These are phyloP conservation scores for Napeogenes inachia DNA, from an alignment of 2,888 invertebrate genomes.

Conservation along the genomic window DNA sequence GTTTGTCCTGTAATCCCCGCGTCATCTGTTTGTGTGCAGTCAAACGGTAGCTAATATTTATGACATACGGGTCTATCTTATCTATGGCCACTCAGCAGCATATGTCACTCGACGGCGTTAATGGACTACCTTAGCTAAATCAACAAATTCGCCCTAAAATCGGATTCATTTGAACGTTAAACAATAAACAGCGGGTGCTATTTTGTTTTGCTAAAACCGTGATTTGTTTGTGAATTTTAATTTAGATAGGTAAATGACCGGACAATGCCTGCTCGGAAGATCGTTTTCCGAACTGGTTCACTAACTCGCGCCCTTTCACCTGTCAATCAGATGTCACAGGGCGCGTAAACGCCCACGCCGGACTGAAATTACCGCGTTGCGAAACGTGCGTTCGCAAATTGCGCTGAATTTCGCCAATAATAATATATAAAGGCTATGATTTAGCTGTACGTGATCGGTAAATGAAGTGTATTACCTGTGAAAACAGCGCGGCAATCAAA, in stretches of 20 bases:
- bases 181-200: conserved; percentile 56
- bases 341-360: conserved; percentile 43
- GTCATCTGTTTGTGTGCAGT: conserved; percentile 61
- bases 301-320: conserved; percentile 74
- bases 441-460: conserved; percentile 43
- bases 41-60: conserved; percentile 71
- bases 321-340: conserved; percentile 68
- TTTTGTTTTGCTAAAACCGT: conserved; percentile 37
- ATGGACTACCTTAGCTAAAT: conserved; percentile 63
- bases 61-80: conserved; percentile 77
- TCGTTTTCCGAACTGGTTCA: conserved; percentile 43
- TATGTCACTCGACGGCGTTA: conserved; percentile 61
- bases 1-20: conserved; percentile 68
- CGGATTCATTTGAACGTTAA: conserved; percentile 35
- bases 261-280: conserved; percentile 38
- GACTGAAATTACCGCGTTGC: conserved; percentile 52
- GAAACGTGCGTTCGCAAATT: conserved; percentile 52
- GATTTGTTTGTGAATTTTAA: conserved; percentile 16
- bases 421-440: conserved; percentile 55
- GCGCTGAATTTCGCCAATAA: conserved; percentile 45
- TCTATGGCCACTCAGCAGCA: conserved; percentile 70
- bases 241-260: conserved; percentile 40
- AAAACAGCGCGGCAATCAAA: conserved; percentile 47
- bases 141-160: conserved; percentile 68
- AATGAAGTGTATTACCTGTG: conserved; percentile 42